Conservation (phyloP, 2,888 invertebrate genomes). For the Trichopria drosophilae region DNA sequence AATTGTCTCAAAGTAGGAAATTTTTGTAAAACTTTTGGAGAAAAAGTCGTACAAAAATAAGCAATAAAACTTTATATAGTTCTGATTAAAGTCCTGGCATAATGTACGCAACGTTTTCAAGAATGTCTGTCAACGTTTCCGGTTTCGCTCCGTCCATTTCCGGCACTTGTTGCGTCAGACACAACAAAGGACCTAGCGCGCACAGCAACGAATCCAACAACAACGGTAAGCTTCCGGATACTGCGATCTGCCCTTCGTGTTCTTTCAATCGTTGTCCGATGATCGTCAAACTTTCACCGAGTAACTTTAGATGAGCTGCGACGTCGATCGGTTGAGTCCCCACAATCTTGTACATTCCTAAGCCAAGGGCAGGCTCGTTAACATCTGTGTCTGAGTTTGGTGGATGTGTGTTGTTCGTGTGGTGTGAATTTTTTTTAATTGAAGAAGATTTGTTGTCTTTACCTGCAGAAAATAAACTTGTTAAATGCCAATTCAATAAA, state of each 20-base stretch:
- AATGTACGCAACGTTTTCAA: slow-evolving; percentile 94
- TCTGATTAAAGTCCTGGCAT: slow-evolving; percentile 59
- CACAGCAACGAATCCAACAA: slow-evolving; percentile 90
- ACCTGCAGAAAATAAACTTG: too few species aligned
- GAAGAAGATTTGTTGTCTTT: slow-evolving; percentile 31
- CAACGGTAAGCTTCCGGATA: slow-evolving; percentile 91
- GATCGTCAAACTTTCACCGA: slow-evolving; percentile 91
- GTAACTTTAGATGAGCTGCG: slow-evolving; percentile 86
- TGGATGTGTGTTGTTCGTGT: slow-evolving; percentile 30
- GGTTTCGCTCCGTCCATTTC: slow-evolving; percentile 61
- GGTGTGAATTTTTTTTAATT: background rate
- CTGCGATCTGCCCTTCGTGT: slow-evolving; percentile 94
- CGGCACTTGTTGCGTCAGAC: slow-evolving; percentile 82
- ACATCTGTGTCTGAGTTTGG: slow-evolving; percentile 52
- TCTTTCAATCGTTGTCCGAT: slow-evolving; percentile 92
- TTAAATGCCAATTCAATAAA: background rate
- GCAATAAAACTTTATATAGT: slow-evolving; percentile 1
- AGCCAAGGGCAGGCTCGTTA: slow-evolving; percentile 54
- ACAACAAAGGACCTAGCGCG: slow-evolving; percentile 84
- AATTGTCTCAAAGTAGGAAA: too few species aligned
- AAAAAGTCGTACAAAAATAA: background rate
- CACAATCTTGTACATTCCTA: slow-evolving; percentile 65
- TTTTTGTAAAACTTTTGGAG: background rate
- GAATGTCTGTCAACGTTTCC: slow-evolving; percentile 67
- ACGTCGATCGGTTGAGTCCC: slow-evolving; percentile 85